Evolutionary conservation across 2,888 invertebrate genomes (phyloP), one percentile per base, ranked within the genome.

Genomic region (Pachymerium ferrugineum): DNA sequence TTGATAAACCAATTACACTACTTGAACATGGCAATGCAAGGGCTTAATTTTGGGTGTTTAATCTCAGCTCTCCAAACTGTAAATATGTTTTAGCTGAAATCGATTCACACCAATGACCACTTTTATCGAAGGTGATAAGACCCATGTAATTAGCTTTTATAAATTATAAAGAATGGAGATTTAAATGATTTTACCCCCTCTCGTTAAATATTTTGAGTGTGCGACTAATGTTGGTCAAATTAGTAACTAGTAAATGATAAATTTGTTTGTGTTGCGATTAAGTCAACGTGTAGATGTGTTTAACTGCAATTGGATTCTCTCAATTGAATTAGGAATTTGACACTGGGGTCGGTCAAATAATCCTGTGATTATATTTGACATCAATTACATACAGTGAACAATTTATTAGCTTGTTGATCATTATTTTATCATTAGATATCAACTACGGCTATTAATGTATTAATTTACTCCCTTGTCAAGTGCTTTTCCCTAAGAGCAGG

Each of bases 1-100:
- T 62, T 62, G 62, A 62, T 62, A 62, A 62, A 62, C 62, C 62
- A 62, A 62, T 62, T 62, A 62, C 25, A 62, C 62, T 28, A 62
- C 25, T 25, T 25, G 14, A 62, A 62, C 62, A 62, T 62, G 62
- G 47, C 19, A 54, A 54, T 22, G 47, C 16, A n/a, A n/a, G n/a
- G 47, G 25, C 28, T 62, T 62, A 28, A 62, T 62, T 62, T 62
- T 12, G 62, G 62, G 28, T 62, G 62, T 62, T 62, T 62, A 62
- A 62, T 62, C 62, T 28, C 62, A 14, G 28, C 62, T 25, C 25
- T 2, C 4, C n/a, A n/a, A n/a, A 28, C 62, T 62, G 28, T 62
- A 28, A 62, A 62, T 62, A 62, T 62, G 62, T 62, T 62, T 62
- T 62, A 62, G 22, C 28, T n/a, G 28, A 62, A 62, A 62, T 62